A percentile compares a stretch with the other conserved stretches of the same genome.
Conservation (phyloP, 1,140 invertebrate species). For the Halesus radiatus region DNA sequence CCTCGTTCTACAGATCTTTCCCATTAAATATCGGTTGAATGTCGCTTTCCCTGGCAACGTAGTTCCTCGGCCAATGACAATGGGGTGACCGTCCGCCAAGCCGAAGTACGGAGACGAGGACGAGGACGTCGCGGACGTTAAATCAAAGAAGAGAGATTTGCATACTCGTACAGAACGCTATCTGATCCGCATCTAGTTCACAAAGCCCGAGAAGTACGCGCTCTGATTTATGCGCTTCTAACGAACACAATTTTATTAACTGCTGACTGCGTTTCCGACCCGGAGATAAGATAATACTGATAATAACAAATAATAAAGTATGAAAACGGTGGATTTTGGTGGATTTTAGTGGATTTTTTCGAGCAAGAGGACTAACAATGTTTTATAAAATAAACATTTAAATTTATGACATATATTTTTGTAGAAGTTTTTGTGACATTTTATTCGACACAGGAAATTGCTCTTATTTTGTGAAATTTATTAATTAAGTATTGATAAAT, state of each 20-base stretch:
- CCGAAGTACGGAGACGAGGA: too few species aligned
- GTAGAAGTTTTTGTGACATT: too few species aligned
- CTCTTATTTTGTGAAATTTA: too few species aligned
- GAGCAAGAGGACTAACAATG: too few species aligned
- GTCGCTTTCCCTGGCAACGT: too few species aligned
- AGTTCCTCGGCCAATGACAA: not conserved
- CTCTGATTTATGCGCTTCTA: not conserved
- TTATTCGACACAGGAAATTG: too few species aligned
- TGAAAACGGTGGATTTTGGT: not conserved
- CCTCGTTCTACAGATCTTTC: too few species aligned
- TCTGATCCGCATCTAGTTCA: not conserved
- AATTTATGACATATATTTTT: too few species aligned
- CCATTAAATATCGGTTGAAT: too few species aligned
- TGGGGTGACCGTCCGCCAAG: not conserved
- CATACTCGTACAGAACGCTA: not conserved
- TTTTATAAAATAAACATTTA: too few species aligned
- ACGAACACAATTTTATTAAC: not conserved
- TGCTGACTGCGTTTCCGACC: not conserved
- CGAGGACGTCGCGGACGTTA: not conserved
- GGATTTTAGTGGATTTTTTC: too few species aligned
- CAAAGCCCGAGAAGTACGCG: not conserved
- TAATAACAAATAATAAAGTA: not conserved
- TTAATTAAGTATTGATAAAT: too few species aligned
- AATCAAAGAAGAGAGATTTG: conserved; percentile 7
- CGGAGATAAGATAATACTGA: not conserved